Conservation (phyloP, 1,140 invertebrate species). For the Varroa destructor region DNA sequence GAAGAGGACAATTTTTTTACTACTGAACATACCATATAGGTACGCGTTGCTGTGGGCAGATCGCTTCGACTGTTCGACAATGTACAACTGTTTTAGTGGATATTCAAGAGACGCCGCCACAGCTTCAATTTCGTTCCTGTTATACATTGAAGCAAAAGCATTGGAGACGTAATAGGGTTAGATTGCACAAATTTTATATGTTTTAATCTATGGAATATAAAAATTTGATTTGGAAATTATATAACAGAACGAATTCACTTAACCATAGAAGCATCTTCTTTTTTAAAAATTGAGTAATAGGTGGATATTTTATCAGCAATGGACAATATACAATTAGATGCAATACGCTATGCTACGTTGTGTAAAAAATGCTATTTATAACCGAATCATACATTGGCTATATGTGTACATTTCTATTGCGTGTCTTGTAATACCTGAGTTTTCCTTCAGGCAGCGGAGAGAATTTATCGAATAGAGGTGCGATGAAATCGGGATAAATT, state of each 20-base stretch:
- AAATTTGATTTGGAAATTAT: neutral
- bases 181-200: neutral
- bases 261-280: too few relatives aligned
- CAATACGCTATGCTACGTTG: too few relatives aligned
- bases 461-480: slow-evolving; percentile 96
- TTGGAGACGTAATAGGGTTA: neutral
- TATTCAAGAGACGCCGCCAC: slow-evolving; percentile 75
- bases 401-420: too few relatives aligned
- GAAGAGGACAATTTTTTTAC: slow-evolving; percentile 95
- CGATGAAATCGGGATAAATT: slow-evolving; percentile 91
- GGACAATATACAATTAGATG: too few relatives aligned
- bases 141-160: neutral
- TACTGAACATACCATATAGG: slow-evolving; percentile 92
- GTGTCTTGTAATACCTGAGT: slow-evolving; percentile 42
- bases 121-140: slow-evolving; percentile 63
- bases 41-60: slow-evolving; percentile 96
- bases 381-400: too few relatives aligned
- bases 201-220: neutral
- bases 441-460: slow-evolving; percentile 83
- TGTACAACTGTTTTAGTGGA: slow-evolving; percentile 84
- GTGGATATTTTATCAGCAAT: too few relatives aligned
- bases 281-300: too few relatives aligned
- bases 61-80: slow-evolving; percentile 92
- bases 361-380: too few relatives aligned
- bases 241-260: too few relatives aligned